Evolutionary conservation across 2,888 invertebrate species (phyloP).

Genomic region (Tubiluchus corallicola): DNA sequence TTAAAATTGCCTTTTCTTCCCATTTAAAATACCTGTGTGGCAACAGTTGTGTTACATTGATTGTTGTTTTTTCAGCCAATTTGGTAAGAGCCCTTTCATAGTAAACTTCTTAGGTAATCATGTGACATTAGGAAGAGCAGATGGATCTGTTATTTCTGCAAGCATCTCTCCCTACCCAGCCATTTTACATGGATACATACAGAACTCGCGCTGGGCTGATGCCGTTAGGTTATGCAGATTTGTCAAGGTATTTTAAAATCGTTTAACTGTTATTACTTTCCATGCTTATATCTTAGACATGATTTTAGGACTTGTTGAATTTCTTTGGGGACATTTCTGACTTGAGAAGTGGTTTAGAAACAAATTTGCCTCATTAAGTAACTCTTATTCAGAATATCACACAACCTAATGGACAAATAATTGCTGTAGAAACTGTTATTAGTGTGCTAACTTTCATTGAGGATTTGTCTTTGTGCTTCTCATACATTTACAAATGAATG

Average conservation of each 20-base stretch:
- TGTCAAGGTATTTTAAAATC: conserved; percentile 35
- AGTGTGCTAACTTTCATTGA: no score
- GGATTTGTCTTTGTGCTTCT: no score
- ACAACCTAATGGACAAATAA: no score
- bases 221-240: conserved; percentile 58
- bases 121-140: conserved; percentile 61
- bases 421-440: no score
- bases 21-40: no score
- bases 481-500: no score
- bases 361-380: no score
- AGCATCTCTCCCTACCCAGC: conserved; percentile 48
- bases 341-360: background rate
- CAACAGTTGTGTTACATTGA: no score
- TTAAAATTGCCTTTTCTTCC: no score
- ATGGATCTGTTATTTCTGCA: conserved; percentile 62
- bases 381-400: no score
- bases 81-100: conserved; percentile 66
- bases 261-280: no score
- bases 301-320: conserved; percentile 5
- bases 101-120: conserved; percentile 63
- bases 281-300: no score
- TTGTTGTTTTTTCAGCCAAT: conserved; percentile 51
- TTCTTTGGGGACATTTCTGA: background rate
- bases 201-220: conserved; percentile 60
- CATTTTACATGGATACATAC: conserved; percentile 41